These are phyloP conservation scores for Callorhinus ursinus DNA, from an alignment of 2,113 vertebrate species.

Conservation along the genomic window DNA sequence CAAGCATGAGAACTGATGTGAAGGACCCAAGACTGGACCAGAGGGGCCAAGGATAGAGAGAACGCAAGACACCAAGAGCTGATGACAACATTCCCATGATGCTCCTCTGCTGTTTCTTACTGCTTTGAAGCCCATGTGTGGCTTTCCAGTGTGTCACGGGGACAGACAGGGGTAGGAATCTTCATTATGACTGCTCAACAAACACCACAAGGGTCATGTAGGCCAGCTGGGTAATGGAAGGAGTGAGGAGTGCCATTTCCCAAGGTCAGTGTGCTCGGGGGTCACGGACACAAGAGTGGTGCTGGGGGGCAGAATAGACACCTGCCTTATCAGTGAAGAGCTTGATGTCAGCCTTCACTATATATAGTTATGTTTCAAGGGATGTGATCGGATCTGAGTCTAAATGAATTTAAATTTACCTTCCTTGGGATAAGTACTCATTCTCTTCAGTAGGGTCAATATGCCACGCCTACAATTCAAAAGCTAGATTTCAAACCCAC, in stretches of 20 bases:
- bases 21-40: neutral
- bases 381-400: neutral
- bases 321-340: conserved; percentile 9
- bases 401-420: conserved; percentile 39
- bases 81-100: neutral
- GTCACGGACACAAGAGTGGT: neutral
- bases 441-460: neutral
- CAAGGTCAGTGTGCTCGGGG: neutral
- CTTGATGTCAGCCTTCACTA: neutral
- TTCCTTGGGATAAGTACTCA: neutral
- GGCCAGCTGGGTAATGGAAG: neutral
- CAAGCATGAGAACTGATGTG: neutral
- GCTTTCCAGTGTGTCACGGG: neutral
- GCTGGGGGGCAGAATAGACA: conserved; percentile 16
- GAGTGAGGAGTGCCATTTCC: neutral
- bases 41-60: neutral
- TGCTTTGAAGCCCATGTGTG: neutral
- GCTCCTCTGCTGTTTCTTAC: neutral
- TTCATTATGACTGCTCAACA: neutral
- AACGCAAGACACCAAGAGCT: neutral
- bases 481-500: conserved; percentile 1
- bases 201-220: neutral
- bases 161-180: neutral
- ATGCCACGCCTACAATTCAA: neutral
- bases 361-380: conserved; percentile 45